Conservation (phyloP, 2,797 vertebrate genomes). For the Prunella strophiata region DNA sequence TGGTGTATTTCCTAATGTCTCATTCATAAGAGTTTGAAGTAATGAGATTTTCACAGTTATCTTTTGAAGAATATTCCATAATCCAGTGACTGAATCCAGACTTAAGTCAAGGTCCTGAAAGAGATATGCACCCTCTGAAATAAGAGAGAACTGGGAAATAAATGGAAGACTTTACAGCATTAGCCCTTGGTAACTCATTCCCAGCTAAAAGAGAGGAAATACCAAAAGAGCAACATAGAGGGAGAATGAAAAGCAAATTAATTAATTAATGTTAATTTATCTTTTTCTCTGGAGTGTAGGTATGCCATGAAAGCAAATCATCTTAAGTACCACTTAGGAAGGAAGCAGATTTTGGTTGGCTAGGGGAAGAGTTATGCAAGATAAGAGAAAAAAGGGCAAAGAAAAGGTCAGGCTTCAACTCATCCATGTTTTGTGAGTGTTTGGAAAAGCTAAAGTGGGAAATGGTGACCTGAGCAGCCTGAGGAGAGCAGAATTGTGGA, state of each 20-base stretch:
- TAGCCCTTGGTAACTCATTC: neutral
- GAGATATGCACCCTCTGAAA: neutral
- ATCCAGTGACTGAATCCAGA: neutral
- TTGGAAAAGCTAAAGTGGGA: neutral
- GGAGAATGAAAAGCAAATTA: neutral
- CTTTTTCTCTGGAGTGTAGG: neutral
- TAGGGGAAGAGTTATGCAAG: neutral
- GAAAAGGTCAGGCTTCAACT: neutral
- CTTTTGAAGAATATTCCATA: conserved; percentile 8
- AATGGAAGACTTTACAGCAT: neutral
- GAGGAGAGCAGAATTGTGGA: neutral
- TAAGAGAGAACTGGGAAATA: neutral
- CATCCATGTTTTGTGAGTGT: neutral
- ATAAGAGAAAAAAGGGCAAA: neutral
- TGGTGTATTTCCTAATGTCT: neutral
- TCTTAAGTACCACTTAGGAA: neutral
- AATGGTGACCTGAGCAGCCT: neutral
- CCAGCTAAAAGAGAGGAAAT: neutral
- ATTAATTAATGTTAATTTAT: neutral
- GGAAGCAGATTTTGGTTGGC: neutral
- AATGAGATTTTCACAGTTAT: conserved; percentile 3
- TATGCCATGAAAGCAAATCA: rapidly evolving
- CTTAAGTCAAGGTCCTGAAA: neutral
- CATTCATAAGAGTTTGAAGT: neutral
- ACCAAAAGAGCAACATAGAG: rapidly evolving